Percentiles rank a stretch among this genome's conserved stretches.
Evolutionary conservation across 2,888 invertebrate species (phyloP).

Genomic region (Sinelater perroti): DNA sequence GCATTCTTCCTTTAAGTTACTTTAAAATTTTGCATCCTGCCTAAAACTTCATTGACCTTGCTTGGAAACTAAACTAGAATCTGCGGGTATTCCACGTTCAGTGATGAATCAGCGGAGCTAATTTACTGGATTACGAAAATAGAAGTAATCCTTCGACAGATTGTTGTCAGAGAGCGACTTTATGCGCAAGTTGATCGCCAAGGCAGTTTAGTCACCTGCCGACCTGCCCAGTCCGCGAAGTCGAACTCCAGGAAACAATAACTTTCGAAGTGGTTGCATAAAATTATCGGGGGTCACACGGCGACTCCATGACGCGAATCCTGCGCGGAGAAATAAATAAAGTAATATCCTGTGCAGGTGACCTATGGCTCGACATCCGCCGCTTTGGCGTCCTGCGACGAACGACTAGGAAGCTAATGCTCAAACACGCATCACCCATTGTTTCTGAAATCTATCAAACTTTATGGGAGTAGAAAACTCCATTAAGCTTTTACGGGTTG

Average conservation of each 20-base stretch:
- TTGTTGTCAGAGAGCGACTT: no score
- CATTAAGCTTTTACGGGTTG: slow-evolving; percentile 16
- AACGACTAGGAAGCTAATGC: slow-evolving; percentile 34
- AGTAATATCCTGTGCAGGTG: slow-evolving; percentile 46
- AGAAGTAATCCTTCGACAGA: no score
- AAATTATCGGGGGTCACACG: slow-evolving; percentile 35
- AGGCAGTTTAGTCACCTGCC: no score
- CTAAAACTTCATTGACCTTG: no score
- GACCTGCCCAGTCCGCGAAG: no score
- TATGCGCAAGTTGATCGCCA: no score
- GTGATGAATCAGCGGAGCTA: no score
- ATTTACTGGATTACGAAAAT: no score
- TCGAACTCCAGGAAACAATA: slow-evolving; percentile 22
- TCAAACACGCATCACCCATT: slow-evolving; percentile 43
- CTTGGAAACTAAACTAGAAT: no score
- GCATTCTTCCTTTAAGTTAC: no score
- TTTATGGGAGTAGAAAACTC: slow-evolving; percentile 45
- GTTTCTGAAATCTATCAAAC: slow-evolving; percentile 45
- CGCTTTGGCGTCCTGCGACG: slow-evolving; percentile 22
- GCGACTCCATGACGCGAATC: slow-evolving; percentile 40
- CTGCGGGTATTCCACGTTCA: no score
- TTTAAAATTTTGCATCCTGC: no score
- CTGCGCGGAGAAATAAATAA: slow-evolving; percentile 42
- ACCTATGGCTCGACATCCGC: slow-evolving; percentile 48
- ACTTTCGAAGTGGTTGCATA: slow-evolving; percentile 22